Evolutionary conservation across 2,113 vertebrate genomes (phyloP).

Genomic region (Panthera uncia): DNA sequence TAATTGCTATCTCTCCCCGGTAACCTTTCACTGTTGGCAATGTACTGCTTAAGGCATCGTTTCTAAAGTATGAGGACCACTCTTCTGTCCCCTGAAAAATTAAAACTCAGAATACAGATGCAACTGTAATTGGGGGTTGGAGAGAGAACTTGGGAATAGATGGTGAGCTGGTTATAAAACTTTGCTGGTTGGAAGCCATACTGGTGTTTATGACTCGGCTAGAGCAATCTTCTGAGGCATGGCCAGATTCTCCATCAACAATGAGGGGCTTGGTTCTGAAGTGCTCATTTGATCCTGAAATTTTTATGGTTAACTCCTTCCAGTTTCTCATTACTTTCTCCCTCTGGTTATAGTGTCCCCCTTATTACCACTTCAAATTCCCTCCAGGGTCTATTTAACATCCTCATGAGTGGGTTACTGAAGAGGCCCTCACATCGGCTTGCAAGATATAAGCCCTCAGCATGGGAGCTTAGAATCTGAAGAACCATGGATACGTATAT

Average conservation of each 20-base stretch:
- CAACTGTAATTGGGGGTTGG: not conserved
- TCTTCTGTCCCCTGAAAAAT: not conserved
- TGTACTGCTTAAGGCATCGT: not conserved
- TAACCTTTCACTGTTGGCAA: not conserved
- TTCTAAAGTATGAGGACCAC: not conserved
- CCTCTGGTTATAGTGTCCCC: not conserved
- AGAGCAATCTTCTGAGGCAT: not conserved
- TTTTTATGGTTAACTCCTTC: not conserved
- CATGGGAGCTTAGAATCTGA: not conserved
- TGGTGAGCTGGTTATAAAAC: not conserved
- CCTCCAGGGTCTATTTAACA: not conserved
- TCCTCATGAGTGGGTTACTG: not conserved
- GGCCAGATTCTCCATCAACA: not conserved
- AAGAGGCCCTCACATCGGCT: not conserved
- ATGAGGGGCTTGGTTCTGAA: not conserved
- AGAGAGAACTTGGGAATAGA: not conserved
- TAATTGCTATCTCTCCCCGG: not conserved
- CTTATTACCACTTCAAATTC: not conserved
- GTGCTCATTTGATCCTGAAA: not conserved
- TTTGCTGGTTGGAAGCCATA: not conserved
- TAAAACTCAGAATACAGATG: not conserved
- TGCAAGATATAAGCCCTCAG: not conserved
- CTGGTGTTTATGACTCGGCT: not conserved
- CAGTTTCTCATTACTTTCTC: constrained; percentile 20
- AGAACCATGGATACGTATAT: not conserved